phyloP scores from a whole-genome alignment of 2,113 vertebrate genomes.

The Upupa epops region DNA sequence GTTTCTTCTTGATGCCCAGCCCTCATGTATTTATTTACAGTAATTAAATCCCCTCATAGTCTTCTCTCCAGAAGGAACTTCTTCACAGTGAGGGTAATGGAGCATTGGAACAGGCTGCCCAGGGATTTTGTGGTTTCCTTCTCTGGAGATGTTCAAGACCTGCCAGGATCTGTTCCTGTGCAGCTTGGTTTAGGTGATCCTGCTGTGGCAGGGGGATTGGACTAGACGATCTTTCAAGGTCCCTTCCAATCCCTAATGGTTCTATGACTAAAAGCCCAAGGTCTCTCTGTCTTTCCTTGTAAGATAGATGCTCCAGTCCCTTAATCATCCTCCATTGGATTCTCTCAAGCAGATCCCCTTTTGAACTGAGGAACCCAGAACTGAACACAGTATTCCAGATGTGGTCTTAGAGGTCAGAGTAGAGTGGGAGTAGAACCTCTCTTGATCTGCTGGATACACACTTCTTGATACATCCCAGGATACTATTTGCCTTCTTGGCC shows the following conservation, averaged over 20 bases:
- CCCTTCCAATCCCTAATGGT: too few relatives aligned
- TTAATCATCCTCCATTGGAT: neutral
- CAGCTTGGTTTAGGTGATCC: too few relatives aligned
- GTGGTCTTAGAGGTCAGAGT: neutral
- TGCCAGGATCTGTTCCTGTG: too few relatives aligned
- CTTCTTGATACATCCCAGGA: neutral
- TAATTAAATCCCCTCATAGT: fast-evolving
- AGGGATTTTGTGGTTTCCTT: too few relatives aligned
- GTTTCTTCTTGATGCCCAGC: fast-evolving
- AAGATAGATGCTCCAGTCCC: neutral
- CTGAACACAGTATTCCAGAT: neutral
- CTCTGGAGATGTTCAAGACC: too few relatives aligned
- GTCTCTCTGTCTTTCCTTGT: too few relatives aligned
- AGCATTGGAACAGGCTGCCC: too few relatives aligned
- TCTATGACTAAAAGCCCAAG: too few relatives aligned
- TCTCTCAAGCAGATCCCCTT: neutral
- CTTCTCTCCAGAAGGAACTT: too few relatives aligned
- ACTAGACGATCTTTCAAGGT: too few relatives aligned
- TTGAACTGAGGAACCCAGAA: neutral
- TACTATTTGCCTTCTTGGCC: fast-evolving
- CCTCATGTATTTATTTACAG: neutral
- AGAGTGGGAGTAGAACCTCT: neutral
- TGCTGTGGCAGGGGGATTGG: too few relatives aligned
- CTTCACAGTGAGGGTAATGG: too few relatives aligned
- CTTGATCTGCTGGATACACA: fast-evolving